These are phyloP conservation scores for Trematocara unimaculatum DNA, from an alignment of 2,113 vertebrate species.

Conservation along the genomic window DNA sequence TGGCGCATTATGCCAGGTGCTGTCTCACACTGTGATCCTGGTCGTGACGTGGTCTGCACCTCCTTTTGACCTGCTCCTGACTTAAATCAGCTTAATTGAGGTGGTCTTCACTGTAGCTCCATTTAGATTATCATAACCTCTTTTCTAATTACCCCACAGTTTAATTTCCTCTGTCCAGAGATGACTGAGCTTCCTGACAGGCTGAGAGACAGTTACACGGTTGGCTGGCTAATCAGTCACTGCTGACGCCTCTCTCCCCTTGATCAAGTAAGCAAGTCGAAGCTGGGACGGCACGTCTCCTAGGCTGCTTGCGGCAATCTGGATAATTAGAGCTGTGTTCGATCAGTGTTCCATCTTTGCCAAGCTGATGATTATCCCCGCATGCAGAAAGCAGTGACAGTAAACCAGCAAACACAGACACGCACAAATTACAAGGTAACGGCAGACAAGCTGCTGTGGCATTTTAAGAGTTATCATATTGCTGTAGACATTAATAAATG, in stretches of 20 bases:
- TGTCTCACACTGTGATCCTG: neutral
- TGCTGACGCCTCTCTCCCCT: neutral
- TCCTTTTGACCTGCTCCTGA: neutral
- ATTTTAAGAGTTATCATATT: neutral
- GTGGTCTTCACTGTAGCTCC: neutral
- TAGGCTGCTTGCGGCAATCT: neutral
- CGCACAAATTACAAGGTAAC: neutral
- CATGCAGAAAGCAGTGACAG: neutral
- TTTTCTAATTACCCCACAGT: neutral
- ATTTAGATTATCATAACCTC: neutral
- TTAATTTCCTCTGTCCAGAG: neutral
- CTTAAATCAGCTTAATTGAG: neutral
- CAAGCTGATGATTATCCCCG: slow-evolving; percentile 4
- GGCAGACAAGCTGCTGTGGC: neutral
- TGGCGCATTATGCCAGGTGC: neutral
- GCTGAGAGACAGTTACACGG: neutral
- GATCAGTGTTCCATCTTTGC: slow-evolving; percentile 26
- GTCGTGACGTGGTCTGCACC: neutral
- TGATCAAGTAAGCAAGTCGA: slow-evolving; percentile 7
- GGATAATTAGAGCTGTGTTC: slow-evolving; percentile 49
- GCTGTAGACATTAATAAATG: neutral
- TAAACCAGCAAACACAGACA: neutral
- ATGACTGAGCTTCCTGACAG: neutral
- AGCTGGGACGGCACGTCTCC: neutral
- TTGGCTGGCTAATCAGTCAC: neutral